These are phyloP conservation scores for Clytia hemisphaerica DNA, from an alignment of 30 jellyfish, hydroid and myxozoan genomes.

Conservation along the genomic window DNA sequence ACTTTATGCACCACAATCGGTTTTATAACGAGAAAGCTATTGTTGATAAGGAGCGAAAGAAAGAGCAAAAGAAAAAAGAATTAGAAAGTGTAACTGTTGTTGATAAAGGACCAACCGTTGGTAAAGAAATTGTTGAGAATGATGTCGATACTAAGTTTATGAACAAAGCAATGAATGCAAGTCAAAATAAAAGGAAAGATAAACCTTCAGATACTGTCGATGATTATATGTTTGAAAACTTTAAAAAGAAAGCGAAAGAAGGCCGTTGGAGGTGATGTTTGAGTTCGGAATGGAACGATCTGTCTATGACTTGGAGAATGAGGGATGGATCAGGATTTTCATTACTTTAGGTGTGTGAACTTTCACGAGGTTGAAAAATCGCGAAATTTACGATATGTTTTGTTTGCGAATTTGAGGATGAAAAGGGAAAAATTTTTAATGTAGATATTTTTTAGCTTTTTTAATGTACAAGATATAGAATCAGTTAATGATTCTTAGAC, in stretches of 20 bases:
- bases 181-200: conserved; percentile 29
- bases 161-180: conserved; percentile 4
- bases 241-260: conserved; percentile 71
- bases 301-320: no score
- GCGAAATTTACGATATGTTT: no score
- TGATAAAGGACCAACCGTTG: conserved; percentile 84
- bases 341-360: no score
- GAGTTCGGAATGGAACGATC: no score
- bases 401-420: no score
- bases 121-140: conserved; percentile 31
- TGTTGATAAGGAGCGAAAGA: conserved; percentile 62
- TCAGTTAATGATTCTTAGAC: no score
- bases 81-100: conserved; percentile 22
- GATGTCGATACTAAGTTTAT: neutral
- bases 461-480: no score
- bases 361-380: no score
- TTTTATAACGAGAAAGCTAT: conserved; percentile 79
- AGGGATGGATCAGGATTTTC: no score
- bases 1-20: conserved; percentile 85
- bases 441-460: no score
- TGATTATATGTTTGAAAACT: conserved; percentile 84
- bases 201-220: conserved; percentile 71
- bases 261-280: conserved; percentile 43
- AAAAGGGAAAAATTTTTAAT: no score
- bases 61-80: conserved; percentile 47